Percentiles rank a stretch among this genome's conserved stretches.
These are phyloP conservation scores for Periparus ater DNA, from an alignment of 2,797 vertebrate species.

Conservation along the genomic window DNA sequence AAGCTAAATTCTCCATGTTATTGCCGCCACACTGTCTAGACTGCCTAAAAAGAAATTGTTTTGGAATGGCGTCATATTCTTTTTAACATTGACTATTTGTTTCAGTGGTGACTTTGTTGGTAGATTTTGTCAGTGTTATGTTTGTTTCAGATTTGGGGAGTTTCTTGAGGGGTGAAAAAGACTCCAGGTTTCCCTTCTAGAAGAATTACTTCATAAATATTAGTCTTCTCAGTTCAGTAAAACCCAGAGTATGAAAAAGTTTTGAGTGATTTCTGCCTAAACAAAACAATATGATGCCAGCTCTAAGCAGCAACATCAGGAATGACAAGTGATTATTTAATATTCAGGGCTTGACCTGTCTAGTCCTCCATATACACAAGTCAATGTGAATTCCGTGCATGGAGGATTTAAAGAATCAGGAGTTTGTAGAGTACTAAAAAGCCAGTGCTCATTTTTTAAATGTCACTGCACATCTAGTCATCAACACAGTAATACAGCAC, in stretches of 20 bases:
- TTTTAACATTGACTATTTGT: slow-evolving; percentile 30
- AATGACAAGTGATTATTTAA: slow-evolving; percentile 14
- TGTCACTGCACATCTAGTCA: slow-evolving; percentile 15
- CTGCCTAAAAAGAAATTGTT: slow-evolving; percentile 10
- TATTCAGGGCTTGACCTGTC: not conserved
- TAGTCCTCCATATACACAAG: not conserved
- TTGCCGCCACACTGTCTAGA: slow-evolving; percentile 18
- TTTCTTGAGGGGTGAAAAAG: not conserved
- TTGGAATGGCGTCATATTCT: not conserved
- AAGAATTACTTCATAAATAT: slow-evolving; percentile 20
- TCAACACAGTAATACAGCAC: not conserved
- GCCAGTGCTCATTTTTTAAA: slow-evolving; percentile 28
- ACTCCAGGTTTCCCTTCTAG: not conserved
- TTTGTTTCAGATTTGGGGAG: not conserved
- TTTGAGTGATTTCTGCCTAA: not conserved
- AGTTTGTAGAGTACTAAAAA: slow-evolving; percentile 23
- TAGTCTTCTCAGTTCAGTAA: not conserved
- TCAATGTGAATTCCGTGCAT: not conserved
- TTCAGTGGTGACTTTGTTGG: slow-evolving; percentile 15
- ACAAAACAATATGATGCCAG: not conserved
- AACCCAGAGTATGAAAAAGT: not conserved
- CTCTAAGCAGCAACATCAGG: not conserved
- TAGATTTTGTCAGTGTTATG: not conserved
- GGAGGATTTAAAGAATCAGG: slow-evolving; percentile 2
- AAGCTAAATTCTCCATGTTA: slow-evolving; percentile 11